phyloP scores from a whole-genome alignment of 2,797 vertebrate genomes.

The Dendrocincla fuliginosa region DNA sequence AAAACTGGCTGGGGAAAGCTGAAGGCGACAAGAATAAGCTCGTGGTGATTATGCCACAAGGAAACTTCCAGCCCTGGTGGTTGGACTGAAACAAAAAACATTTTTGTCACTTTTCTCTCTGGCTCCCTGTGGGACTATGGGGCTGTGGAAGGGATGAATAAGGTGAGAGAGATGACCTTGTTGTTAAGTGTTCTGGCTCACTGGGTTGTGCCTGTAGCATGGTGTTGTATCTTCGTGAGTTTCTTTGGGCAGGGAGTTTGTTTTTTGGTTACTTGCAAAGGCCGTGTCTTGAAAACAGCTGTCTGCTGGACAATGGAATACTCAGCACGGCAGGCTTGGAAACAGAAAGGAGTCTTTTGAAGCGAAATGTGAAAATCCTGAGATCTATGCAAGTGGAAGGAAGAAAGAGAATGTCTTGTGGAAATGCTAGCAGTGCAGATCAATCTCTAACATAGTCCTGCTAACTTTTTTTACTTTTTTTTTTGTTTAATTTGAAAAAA shows the following conservation, averaged over 20 bases:
- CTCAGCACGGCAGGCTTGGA: not conserved
- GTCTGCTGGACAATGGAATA: constrained; percentile 14
- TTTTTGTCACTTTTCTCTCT: not conserved
- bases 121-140: not conserved
- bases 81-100: not conserved
- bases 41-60: not conserved
- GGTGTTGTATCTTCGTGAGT: not conserved
- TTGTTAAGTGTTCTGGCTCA: not conserved
- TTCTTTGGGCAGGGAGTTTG: not conserved
- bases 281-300: constrained; percentile 27
- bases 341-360: constrained; percentile 37
- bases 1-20: not conserved
- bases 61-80: not conserved
- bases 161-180: not conserved
- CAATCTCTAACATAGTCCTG: not conserved
- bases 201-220: not conserved
- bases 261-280: constrained; percentile 27
- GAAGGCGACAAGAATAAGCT: not conserved
- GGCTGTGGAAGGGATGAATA: not conserved
- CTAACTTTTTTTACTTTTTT: not conserved
- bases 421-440: not conserved
- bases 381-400: not conserved
- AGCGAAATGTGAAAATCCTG: constrained; percentile 28
- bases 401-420: not conserved
- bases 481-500: not conserved